Conservation (phyloP, 2,797 vertebrate genomes). For the Coilia nasus region DNA sequence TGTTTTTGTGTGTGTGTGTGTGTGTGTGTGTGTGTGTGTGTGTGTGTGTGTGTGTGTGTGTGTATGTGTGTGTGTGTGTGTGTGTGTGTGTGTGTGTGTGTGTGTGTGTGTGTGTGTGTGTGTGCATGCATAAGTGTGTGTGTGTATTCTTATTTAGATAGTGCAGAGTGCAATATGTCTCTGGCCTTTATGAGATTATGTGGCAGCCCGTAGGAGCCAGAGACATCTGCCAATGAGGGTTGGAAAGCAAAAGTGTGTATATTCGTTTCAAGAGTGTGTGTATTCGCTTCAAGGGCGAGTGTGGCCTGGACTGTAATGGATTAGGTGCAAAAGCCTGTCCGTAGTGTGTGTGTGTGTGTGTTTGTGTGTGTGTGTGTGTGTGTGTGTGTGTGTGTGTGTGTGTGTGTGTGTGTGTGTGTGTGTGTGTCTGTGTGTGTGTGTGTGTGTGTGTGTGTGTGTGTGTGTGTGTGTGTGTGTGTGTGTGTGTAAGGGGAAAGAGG, state of each 20-base stretch:
- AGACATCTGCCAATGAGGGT: background rate
- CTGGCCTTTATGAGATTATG: background rate
- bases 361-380: background rate
- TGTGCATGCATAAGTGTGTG: background rate
- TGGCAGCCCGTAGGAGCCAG: background rate
- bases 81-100: slow-evolving; percentile 14
- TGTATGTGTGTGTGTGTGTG: slow-evolving; percentile 34
- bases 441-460: background rate
- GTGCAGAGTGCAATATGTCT: background rate
- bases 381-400: too few relatives aligned
- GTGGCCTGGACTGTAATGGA: background rate
- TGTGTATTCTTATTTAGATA: background rate
- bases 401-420: background rate
- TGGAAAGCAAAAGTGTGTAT: background rate
- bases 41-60: slow-evolving; percentile 39
- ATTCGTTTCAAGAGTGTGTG: too few relatives aligned
- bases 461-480: slow-evolving; percentile 11
- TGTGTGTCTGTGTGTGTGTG: background rate
- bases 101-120: slow-evolving; percentile 23
- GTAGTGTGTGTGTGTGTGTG: background rate
- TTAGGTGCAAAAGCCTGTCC: background rate
- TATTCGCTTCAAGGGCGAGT: background rate
- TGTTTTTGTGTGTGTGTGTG: background rate
- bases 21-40: slow-evolving; percentile 40
- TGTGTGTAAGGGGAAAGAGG: background rate